Evolutionary conservation across 1,140 invertebrate species (phyloP).

Genomic region (Sitobion miscanthi): DNA sequence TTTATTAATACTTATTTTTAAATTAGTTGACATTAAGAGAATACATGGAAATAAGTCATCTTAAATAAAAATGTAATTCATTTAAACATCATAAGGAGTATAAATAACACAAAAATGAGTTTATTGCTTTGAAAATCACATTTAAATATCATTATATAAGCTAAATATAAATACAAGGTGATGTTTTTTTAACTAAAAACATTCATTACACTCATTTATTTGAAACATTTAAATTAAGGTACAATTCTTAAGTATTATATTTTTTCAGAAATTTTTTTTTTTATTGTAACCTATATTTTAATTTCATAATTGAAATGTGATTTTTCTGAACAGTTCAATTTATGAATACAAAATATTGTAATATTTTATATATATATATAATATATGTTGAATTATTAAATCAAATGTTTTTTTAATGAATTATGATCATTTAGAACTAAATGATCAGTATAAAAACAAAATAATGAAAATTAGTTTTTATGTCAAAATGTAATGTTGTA

Average conservation of each 20-base stretch:
- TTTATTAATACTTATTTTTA: slow-evolving; percentile 5
- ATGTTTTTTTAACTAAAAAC: not conserved
- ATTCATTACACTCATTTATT: not conserved
- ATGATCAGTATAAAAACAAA: not conserved
- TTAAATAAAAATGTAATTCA: not conserved
- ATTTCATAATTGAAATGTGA: no score
- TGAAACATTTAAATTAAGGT: not conserved
- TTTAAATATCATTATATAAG: slow-evolving; percentile 8
- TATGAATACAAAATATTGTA: not conserved
- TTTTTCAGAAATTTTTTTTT: not conserved
- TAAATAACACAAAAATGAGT: slow-evolving; percentile 16
- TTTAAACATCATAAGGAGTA: not conserved
- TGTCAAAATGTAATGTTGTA: not conserved
- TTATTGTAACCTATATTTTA: no score
- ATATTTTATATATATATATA: not conserved
- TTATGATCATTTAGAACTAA: not conserved
- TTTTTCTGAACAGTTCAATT: no score
- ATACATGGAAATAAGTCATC: not conserved
- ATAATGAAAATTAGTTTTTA: not conserved
- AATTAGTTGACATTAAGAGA: slow-evolving; percentile 1
- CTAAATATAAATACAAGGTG: not conserved
- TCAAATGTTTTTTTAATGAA: not conserved
- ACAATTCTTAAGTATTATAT: no score
- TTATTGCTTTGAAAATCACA: slow-evolving; percentile 43
- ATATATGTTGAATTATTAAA: not conserved